A percentile compares a stretch with the other conserved stretches of the same genome.
phyloP scores from a whole-genome alignment of 2,888 invertebrate genomes.

The Sericinus montela region DNA sequence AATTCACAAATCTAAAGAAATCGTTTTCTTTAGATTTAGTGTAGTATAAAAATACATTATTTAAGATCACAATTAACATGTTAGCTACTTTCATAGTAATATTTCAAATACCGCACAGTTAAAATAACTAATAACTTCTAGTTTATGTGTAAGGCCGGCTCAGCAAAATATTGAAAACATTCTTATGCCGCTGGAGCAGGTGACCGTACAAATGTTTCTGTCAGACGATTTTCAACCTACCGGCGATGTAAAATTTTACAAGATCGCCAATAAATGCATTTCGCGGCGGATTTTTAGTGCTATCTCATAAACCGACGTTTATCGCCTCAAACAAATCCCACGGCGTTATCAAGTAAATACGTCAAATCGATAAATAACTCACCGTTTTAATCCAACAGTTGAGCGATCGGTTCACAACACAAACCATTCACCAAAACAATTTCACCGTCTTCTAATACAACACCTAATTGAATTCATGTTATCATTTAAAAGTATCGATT shows the following conservation, averaged over 20 bases:
- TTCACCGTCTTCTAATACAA: conserved; percentile 62
- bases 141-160: too few relatives aligned
- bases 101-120: too few relatives aligned
- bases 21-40: too few relatives aligned
- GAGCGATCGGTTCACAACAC: conserved; percentile 36
- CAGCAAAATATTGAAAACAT: conserved; percentile 6
- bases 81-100: too few relatives aligned
- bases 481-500: conserved; percentile 78
- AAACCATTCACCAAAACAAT: conserved; percentile 42
- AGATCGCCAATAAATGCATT: conserved; percentile 6
- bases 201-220: not conserved
- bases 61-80: too few relatives aligned
- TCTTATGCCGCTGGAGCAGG: conserved; percentile 4
- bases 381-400: conserved; percentile 41
- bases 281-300: conserved; percentile 5
- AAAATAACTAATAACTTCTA: too few relatives aligned
- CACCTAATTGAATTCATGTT: conserved; percentile 76
- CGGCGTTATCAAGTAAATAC: conserved; percentile 57
- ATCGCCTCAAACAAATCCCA: conserved; percentile 64
- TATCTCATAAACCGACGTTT: conserved; percentile 39
- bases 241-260: not conserved
- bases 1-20: too few relatives aligned
- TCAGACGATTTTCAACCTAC: not conserved
- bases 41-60: too few relatives aligned
- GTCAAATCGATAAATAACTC: conserved; percentile 56